A percentile compares a stretch with the other conserved stretches of the same genome.
These are phyloP conservation scores for Hylaeus volcanicus DNA, from an alignment of 1,140 invertebrate genomes.

Conservation along the genomic window DNA sequence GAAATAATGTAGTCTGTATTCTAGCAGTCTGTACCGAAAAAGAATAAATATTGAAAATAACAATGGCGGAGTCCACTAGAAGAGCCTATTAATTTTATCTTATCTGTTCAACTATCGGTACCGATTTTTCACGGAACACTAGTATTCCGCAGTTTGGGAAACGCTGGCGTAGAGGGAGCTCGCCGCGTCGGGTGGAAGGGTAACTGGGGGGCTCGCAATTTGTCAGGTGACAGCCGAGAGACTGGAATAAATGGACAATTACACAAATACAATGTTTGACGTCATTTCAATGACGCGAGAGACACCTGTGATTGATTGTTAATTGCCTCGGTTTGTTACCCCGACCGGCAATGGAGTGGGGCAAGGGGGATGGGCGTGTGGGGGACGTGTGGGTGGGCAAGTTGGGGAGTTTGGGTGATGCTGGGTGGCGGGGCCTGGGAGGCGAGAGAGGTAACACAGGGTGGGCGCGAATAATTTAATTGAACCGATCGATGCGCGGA, in stretches of 20 bases:
- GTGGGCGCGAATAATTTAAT: slow-evolving; percentile 76
- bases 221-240: slow-evolving; percentile 80
- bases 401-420: slow-evolving; percentile 41
- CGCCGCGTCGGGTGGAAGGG: slow-evolving; percentile 18
- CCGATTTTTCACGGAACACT: no score
- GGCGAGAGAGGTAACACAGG: slow-evolving; percentile 50
- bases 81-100: no score
- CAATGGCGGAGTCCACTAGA: no score
- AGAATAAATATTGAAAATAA: no score
- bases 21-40: no score
- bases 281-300: slow-evolving; percentile 81
- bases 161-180: slow-evolving; percentile 46
- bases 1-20: no score
- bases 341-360: slow-evolving; percentile 61
- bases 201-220: slow-evolving; percentile 70
- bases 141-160: no score
- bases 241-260: slow-evolving; percentile 81
- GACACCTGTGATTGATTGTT: slow-evolving; percentile 81
- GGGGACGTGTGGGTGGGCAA: slow-evolving; percentile 31
- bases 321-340: slow-evolving; percentile 81
- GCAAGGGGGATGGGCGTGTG: slow-evolving; percentile 6
- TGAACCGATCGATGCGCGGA: slow-evolving; percentile 71
- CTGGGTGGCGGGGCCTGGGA: slow-evolving; percentile 24
- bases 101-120: no score
- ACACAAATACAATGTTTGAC: slow-evolving; percentile 81